Conservation (phyloP, 2,888 invertebrate species). For the Thymelicus lineola region DNA sequence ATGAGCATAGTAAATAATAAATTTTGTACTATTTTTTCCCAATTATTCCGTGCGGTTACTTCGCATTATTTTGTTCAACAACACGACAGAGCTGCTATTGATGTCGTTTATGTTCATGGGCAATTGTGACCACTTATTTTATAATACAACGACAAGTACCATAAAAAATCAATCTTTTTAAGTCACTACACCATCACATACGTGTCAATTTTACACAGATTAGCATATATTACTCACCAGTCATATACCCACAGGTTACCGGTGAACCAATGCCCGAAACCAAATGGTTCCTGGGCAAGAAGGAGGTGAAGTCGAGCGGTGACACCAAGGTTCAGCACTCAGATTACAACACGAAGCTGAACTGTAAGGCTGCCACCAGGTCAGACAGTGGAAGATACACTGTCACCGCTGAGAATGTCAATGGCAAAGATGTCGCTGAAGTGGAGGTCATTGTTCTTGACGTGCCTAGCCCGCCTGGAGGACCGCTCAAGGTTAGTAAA, state of each 20-base stretch:
- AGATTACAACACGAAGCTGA: conserved; percentile 94
- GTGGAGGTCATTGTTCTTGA: conserved; percentile 96
- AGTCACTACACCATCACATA: too few relatives aligned
- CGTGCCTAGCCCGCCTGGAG: conserved; percentile 95
- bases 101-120: too few relatives aligned
- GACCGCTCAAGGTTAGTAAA: conserved; percentile 91
- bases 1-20: too few relatives aligned
- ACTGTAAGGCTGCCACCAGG: conserved; percentile 91
- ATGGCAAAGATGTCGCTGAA: conserved; percentile 97
- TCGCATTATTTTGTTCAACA: too few relatives aligned
- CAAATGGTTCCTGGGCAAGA: conserved; percentile 94
- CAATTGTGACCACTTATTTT: too few relatives aligned
- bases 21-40: too few relatives aligned
- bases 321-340: conserved; percentile 91
- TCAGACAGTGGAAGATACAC: conserved; percentile 96
- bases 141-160: too few relatives aligned
- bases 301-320: conserved; percentile 90
- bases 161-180: too few relatives aligned
- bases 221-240: too few relatives aligned
- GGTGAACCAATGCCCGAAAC: conserved; percentile 98
- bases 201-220: too few relatives aligned
- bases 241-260: conserved; percentile 69
- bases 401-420: conserved; percentile 95
- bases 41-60: too few relatives aligned
- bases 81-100: too few relatives aligned